These are phyloP conservation scores for Callionymus lyra DNA, from an alignment of 2,113 vertebrate species.

Conservation along the genomic window DNA sequence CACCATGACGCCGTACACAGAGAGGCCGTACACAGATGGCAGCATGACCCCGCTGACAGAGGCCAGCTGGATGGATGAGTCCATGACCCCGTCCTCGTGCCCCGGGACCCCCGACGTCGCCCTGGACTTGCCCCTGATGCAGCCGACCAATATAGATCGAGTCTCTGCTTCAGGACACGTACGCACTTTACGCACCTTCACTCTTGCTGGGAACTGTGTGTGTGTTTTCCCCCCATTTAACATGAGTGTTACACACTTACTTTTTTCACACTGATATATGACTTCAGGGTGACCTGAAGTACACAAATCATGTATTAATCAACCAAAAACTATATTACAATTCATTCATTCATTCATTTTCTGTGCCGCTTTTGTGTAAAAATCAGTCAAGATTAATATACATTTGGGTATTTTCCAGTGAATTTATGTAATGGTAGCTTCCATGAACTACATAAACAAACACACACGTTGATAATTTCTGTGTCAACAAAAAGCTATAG, in stretches of 20 bases:
- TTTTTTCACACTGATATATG: no score
- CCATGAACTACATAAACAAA: no score
- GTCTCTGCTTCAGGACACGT: slow-evolving; percentile 93
- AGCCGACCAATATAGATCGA: slow-evolving; percentile 67
- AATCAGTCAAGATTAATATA: no score
- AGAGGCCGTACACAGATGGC: slow-evolving; percentile 57
- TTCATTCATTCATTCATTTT: no score
- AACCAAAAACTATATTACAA: no score
- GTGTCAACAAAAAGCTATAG: no score
- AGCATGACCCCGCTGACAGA: slow-evolving; percentile 66
- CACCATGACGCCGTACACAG: slow-evolving; percentile 62
- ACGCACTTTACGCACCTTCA: slow-evolving; percentile 65
- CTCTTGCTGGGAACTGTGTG: slow-evolving; percentile 4
- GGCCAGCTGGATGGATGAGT: slow-evolving; percentile 65
- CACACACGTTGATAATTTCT: no score
- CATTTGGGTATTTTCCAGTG: no score
- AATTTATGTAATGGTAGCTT: no score
- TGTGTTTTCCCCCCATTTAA: slow-evolving; percentile 14
- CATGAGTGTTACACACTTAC: not conserved
- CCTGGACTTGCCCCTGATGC: slow-evolving; percentile 62
- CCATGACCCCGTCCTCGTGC: slow-evolving; percentile 53
- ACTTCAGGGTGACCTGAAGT: no score
- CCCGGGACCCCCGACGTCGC: slow-evolving; percentile 46
- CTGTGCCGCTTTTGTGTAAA: no score
- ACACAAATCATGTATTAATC: no score